Base-by-base conservation (phyloP, 2,797 vertebrate species). In the Paratrypauchen microcephalus region DNA sequence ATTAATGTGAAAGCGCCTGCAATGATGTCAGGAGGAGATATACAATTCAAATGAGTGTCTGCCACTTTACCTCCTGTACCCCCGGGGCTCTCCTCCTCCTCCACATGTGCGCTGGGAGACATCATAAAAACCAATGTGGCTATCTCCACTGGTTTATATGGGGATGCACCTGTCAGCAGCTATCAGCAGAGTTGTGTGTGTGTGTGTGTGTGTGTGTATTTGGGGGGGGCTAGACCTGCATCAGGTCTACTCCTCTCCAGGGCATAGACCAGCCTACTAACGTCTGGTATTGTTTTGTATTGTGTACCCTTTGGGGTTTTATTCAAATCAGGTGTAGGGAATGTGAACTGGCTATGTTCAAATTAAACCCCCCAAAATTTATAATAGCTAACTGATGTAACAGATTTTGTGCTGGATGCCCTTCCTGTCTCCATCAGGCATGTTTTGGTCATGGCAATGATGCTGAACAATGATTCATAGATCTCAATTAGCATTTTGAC, bases 141-240 rank as follows among this genome's bases (percentile, higher is more conserved):
- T 1, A 64, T 65, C 2, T 19, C 28, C 64, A 23, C 68, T 69
- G 76, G 78, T 69, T 70, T 23, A 5, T 69, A 71, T 67, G 19
- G 69, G 70, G 63, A 62, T 71, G 76, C 83, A 90, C 87, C 87
- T 91, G 89, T 83, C 84, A 80, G 77, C 41, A 90, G 86, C 87
- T 91, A 89, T 83, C 84, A 80, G 77, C 84, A 82, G 83, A 86
- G 78, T 76, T 59, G 57, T 30, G 57, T 30, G 57, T 32, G 57
- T 12, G 23, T 3, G 11, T 23, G 9, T 59, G 6, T 12, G n/a
- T n/a, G n/a, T n/a, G n/a, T n/a, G n/a, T n/a, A n/a, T n/a, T n/a
- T n/a, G n/a, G n/a, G n/a, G n/a, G n/a, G n/a, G n/a, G n/a, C n/a
- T n/a, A n/a, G n/a, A n/a, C n/a, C n/a, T 77, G 78, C 74, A 65